Evolutionary conservation across 23 tunicate genomes (phyloP).

Genomic region (Aplidium turbinatum): DNA sequence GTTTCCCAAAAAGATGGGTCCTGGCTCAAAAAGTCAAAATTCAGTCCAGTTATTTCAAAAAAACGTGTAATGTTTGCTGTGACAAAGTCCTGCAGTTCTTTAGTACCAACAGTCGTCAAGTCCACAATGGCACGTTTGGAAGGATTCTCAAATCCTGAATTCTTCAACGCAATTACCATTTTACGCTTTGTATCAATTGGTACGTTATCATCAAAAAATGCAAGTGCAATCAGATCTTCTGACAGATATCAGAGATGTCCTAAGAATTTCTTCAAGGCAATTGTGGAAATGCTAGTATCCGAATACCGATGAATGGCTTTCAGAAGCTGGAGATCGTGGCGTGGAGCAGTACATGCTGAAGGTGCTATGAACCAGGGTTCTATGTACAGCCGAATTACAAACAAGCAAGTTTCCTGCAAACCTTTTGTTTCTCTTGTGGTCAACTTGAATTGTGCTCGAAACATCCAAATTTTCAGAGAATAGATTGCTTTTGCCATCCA

Average conservation of each 20-base stretch:
- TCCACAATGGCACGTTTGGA: slow-evolving; percentile 11
- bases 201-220: slow-evolving; percentile 6
- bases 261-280: slow-evolving; percentile 1
- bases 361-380: slow-evolving; percentile 16
- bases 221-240: slow-evolving; percentile 14
- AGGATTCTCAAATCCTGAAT: slow-evolving; percentile 7
- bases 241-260: slow-evolving; percentile 3
- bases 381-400: neutral
- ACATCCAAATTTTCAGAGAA: slow-evolving; percentile 15
- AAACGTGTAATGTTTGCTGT: neutral
- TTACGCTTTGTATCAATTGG: slow-evolving; percentile 5
- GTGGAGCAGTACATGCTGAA: slow-evolving; percentile 1
- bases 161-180: slow-evolving; percentile 1
- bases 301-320: slow-evolving; percentile 8
- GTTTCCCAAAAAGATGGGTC: no score
- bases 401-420: slow-evolving; percentile 11
- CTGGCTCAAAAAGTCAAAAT: no score
- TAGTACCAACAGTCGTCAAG: neutral
- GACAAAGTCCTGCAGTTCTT: slow-evolving; percentile 1
- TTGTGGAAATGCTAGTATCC: neutral
- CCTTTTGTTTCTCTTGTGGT: neutral
- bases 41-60: slow-evolving; percentile 9
- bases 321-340: neutral
- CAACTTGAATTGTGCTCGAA: slow-evolving; percentile 17
- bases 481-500: slow-evolving; percentile 24